Percentiles rank a stretch among this genome's conserved stretches.
These are phyloP conservation scores for Glareola pratincola DNA, from an alignment of 2,113 vertebrate genomes.

Conservation along the genomic window DNA sequence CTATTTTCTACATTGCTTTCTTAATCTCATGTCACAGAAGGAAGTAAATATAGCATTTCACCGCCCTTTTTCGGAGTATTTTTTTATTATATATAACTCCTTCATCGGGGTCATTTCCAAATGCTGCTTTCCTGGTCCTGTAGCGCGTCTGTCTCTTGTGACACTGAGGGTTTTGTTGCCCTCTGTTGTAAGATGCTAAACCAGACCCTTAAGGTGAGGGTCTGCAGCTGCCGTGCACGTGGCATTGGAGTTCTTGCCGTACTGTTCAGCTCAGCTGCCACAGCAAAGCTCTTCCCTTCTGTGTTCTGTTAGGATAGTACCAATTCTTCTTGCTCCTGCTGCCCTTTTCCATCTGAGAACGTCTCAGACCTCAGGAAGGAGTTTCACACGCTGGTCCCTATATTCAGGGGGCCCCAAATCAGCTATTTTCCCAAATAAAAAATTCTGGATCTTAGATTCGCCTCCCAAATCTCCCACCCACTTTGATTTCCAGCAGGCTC, in stretches of 20 bases:
- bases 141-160: neutral
- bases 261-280: neutral
- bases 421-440: neutral
- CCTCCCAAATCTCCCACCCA: neutral
- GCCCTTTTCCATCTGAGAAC: neutral
- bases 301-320: neutral
- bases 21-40: neutral
- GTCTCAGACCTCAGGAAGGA: neutral
- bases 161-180: neutral
- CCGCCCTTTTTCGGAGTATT: neutral
- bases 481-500: neutral
- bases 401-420: neutral
- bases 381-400: neutral
- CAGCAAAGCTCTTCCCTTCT: neutral
- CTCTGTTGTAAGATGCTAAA: neutral
- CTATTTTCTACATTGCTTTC: neutral
- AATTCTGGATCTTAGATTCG: neutral
- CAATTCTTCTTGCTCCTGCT: neutral
- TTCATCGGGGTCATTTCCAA: neutral
- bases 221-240: neutral
- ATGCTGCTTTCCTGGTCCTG: neutral
- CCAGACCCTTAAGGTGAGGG: neutral
- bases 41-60: neutral
- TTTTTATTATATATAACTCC: neutral
- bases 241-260: neutral